Conservation (phyloP, 2,113 vertebrate species). For the Neomonachus schauinslandi region DNA sequence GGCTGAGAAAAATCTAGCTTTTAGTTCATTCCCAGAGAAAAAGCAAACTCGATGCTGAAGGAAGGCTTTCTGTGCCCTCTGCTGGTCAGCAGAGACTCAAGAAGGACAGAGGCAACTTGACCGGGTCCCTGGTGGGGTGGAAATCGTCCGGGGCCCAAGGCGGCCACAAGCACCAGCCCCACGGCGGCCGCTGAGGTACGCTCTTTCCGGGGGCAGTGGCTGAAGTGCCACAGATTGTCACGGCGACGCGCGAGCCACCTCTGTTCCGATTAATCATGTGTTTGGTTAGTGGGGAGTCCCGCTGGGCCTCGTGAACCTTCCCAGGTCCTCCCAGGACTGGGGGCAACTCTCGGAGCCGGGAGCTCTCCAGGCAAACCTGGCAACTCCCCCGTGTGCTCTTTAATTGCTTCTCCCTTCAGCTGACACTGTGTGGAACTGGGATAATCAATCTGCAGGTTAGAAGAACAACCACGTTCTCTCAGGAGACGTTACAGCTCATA, state of each 20-base stretch:
- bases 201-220: neutral
- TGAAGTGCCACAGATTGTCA: neutral
- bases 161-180: neutral
- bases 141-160: fast-evolving
- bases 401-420: slow-evolving; percentile 77
- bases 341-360: slow-evolving; percentile 31
- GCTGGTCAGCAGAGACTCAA: slow-evolving; percentile 60
- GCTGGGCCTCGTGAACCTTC: neutral
- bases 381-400: slow-evolving; percentile 59
- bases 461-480: slow-evolving; percentile 77
- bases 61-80: slow-evolving; percentile 79
- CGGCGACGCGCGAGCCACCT: fast-evolving
- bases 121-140: fast-evolving
- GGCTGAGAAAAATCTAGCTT: neutral
- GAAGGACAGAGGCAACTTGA: neutral
- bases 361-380: slow-evolving; percentile 44
- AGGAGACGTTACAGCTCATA: slow-evolving; percentile 77
- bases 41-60: neutral
- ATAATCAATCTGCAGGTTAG: slow-evolving; percentile 79
- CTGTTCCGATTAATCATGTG: neutral
- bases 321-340: neutral
- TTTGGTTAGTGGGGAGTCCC: neutral
- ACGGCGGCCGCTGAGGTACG: fast-evolving
- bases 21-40: neutral
- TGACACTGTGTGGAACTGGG: slow-evolving; percentile 69